phyloP scores from a whole-genome alignment of 2,797 vertebrate genomes.

The Amniataba percoides region DNA sequence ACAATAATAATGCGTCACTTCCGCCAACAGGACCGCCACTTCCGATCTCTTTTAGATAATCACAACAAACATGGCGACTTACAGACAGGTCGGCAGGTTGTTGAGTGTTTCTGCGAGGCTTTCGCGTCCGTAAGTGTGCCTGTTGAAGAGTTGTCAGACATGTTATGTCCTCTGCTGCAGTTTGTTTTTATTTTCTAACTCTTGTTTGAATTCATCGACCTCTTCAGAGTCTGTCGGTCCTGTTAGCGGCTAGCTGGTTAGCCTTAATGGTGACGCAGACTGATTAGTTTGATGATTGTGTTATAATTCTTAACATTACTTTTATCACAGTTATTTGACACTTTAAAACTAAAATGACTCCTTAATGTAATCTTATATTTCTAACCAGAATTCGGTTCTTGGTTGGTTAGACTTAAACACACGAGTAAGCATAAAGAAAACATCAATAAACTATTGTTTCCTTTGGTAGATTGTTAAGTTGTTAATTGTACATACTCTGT shows the following conservation, averaged over 20 bases:
- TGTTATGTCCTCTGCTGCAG: accelerated
- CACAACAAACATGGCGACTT: conserved; percentile 85
- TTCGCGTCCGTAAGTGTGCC: conserved; percentile 74
- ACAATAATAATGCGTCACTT: conserved; percentile 68
- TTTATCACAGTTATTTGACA: not conserved
- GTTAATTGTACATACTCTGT: not conserved
- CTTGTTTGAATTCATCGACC: not conserved
- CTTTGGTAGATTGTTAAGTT: no score
- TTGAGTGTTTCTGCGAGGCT: conserved; percentile 66
- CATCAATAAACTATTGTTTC: no score
- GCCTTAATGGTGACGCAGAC: conserved; percentile 53
- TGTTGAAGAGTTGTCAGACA: not conserved
- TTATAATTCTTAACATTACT: not conserved
- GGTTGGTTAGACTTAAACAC: no score
- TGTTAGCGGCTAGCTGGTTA: conserved; percentile 1
- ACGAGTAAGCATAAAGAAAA: not conserved
- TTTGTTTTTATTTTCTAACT: not conserved
- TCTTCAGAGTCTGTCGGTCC: not conserved
- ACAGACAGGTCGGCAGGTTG: conserved; percentile 68
- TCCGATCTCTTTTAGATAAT: conserved; percentile 47
- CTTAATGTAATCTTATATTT: no score
- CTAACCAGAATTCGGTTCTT: no score
- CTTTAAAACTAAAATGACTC: not conserved
- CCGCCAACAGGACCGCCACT: not conserved
- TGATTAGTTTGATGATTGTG: not conserved